Evolutionary conservation across 2,797 vertebrate genomes (phyloP), one percentile per base, ranked within the genome.

Genomic region (Lutjanus campechanus): DNA sequence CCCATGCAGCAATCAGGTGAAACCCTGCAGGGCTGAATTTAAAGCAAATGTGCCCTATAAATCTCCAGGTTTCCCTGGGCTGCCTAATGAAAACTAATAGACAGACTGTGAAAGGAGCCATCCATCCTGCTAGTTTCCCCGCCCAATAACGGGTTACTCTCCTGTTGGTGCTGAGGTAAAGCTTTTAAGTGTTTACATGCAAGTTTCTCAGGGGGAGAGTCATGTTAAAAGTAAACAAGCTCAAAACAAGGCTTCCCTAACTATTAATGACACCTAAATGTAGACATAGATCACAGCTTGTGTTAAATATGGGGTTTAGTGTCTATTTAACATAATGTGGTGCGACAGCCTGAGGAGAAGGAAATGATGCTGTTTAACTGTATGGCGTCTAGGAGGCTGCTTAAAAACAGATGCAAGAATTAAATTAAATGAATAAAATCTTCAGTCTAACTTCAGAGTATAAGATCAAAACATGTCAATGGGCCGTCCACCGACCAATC

Each of bases 1-100:
- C 85, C 91, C 74, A 78, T 82, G 85, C 91, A 89, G 85, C 93
- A 94, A 94, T 95, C 94, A 93, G 90, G 88, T 89, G 80, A 86
- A 94, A 93, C 88, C 94, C 94, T 89, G 88, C 86, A 88, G 93
- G 94, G 91, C 85, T 87, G 94, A 94, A 92, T 92, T 93, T 91
- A 92, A 95, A 93, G 89, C 91, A 94, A 96, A 95, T 92, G 92
- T 91, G 86, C 82, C 84, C 93, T 83, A 96, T 96, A 95, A 95
- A 96, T 95, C 95, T 94, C 85, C 78, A 83, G 89, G 84, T 90
- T 92, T 93, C 86, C 76, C 82, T 81, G 86, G 77, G 81, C 89
- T 11, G 76, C 91, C 93, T 96, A 95, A 95, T 95, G 95, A 95
- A 95, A 95, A 95, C 94, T 93, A 96, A 96, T 95, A 93, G 94